Percentiles rank a stretch among this genome's conserved stretches.
Conservation (phyloP, 2,113 vertebrate species). For the Mus spicilegus region DNA sequence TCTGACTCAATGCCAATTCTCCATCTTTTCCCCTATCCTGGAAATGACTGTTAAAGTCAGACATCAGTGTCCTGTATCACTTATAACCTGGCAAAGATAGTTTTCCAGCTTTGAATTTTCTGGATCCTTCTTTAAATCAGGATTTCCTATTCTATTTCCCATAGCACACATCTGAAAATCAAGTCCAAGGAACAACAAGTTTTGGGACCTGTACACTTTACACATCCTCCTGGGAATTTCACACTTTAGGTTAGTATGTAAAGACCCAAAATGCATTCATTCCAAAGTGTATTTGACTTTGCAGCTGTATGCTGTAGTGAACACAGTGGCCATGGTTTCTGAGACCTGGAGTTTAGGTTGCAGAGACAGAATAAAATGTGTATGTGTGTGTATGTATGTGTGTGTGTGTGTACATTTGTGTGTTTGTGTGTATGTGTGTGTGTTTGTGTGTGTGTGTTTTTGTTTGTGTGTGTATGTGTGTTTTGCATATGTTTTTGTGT, state of each 20-base stretch:
- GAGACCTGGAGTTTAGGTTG: not conserved
- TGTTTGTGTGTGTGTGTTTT: not conserved
- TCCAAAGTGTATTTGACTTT: not conserved
- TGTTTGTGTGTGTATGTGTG: too few species aligned
- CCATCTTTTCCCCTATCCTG: not conserved
- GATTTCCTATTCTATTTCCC: not conserved
- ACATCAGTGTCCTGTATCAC: not conserved
- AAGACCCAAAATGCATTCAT: slow-evolving; percentile 20
- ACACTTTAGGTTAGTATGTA: not conserved
- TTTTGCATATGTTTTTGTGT: too few species aligned
- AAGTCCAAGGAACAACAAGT: not conserved
- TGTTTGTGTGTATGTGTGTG: too few species aligned
- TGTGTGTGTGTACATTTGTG: too few species aligned
- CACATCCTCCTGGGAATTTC: not conserved
- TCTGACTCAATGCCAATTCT: not conserved
- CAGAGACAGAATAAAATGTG: not conserved
- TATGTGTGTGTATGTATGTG: too few species aligned
- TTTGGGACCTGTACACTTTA: slow-evolving; percentile 14
- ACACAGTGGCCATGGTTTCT: not conserved
- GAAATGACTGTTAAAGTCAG: slow-evolving; percentile 5
- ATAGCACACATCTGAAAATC: not conserved
- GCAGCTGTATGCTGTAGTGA: not conserved
- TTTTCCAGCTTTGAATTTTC: not conserved
- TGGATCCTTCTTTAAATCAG: not conserved
- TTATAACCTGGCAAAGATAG: not conserved